Base-by-base conservation (phyloP, 2,113 vertebrate genomes). In the Propithecus coquereli region DNA sequence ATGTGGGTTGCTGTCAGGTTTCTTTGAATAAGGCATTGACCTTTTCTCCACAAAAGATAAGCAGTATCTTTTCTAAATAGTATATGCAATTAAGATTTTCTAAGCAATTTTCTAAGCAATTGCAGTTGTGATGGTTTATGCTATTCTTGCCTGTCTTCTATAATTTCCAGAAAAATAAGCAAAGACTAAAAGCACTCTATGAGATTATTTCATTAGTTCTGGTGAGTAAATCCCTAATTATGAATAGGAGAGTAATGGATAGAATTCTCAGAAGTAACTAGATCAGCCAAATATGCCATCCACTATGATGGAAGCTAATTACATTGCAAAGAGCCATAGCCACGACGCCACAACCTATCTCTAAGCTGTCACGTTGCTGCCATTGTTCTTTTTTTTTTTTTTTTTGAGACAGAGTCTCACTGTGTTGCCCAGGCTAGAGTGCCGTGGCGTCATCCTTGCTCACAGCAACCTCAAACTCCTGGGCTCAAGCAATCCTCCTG, bases 61-160 rank as follows among this genome's bases (percentile, higher is more conserved):
- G 20, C 34, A 57, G 6, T 37, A 59, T 85, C 50, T 82, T 91
- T 95, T 77, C 80, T 52, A 54, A 96, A 76, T 66, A 59, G 50
- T 45, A 7, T 32, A 22, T 68, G 18, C 74, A 61, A 54, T 18
- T 54, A 54, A 54, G 52, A 14, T 74, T 74, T 63, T 63, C 88
- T 45, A 79, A 92, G 88, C 80, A 86, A 14, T 74, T 74, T 63
- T 63, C 88, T 45, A 79, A 92, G 88, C 80, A 82, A 86, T 50
- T 87, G 34, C 25, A 45, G 30, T 47, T 90, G 70, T 74, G 59
- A 23, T 34, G 18, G 32, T 43, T 87, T 43, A n/a, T 30, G 9
- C 25, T 83, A 27, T 92, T 89, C 34, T 66, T 65, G n/a, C 17
- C 57, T 11, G n/a, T 73, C 40, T 61, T 92, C 76, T 71, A 7